Evolutionary conservation across 53 echinoderm and acorn worm genomes (phyloP).

Genomic region (Paracentrotus lividus): DNA sequence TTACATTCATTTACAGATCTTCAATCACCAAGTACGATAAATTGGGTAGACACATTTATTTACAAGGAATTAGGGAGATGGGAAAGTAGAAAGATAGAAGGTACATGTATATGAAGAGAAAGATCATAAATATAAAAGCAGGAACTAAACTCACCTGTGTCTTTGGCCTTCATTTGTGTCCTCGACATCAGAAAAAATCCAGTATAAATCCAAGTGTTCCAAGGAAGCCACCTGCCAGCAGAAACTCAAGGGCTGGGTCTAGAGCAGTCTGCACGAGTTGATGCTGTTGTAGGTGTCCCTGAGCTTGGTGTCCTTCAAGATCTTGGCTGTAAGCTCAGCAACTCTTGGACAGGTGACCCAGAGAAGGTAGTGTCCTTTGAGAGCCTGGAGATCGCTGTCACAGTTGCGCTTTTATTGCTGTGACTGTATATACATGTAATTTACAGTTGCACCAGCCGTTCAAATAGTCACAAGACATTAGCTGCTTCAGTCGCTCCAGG

Average conservation of each 20-base stretch:
- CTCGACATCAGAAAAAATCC: slow-evolving; percentile 5
- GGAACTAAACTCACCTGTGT: background rate
- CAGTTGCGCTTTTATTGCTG: background rate
- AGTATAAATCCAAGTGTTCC: slow-evolving; percentile 33
- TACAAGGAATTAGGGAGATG: too few relatives aligned
- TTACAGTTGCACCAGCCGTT: background rate
- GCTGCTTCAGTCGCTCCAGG: background rate
- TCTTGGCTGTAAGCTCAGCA: background rate
- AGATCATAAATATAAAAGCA: background rate
- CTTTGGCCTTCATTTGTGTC: background rate
- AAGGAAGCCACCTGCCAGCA: background rate
- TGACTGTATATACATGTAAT: background rate
- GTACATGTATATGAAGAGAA: background rate
- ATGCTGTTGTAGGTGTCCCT: background rate
- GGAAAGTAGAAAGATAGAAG: background rate
- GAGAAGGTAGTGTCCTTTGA: background rate
- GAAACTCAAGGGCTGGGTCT: background rate
- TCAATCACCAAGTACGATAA: too few relatives aligned
- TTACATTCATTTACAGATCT: background rate
- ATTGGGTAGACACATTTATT: too few relatives aligned
- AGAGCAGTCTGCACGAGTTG: background rate
- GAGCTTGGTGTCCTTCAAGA: background rate
- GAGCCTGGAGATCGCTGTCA: background rate
- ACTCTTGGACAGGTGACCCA: background rate
- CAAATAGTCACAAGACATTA: background rate